phyloP scores from a whole-genome alignment of 2,113 vertebrate genomes.

The Camelus bactrianus region DNA sequence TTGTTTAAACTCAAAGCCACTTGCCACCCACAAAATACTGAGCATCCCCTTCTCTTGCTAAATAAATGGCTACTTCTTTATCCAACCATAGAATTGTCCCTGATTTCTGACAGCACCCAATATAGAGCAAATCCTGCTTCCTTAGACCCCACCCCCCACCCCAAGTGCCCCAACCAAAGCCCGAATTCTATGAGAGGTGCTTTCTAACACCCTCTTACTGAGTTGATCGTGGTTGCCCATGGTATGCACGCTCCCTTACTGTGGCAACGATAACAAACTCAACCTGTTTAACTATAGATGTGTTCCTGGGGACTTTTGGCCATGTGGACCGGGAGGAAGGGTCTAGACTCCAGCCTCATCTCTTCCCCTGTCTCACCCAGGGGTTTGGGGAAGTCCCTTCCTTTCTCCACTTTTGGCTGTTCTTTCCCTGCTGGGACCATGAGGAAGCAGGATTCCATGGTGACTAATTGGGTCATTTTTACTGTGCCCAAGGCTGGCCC shows the following conservation, averaged over 20 bases:
- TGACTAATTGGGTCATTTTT: not conserved
- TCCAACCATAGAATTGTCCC: not conserved
- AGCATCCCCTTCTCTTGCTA: not conserved
- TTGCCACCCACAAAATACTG: not conserved
- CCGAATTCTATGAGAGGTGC: not conserved
- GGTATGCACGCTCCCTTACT: accelerated
- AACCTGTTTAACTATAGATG: not conserved
- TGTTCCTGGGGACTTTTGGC: no score
- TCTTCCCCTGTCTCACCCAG: not conserved
- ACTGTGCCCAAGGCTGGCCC: not conserved
- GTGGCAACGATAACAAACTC: no score
- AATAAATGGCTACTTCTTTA: not conserved
- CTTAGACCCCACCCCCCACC: not conserved
- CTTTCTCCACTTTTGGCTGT: not conserved
- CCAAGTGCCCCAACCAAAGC: not conserved
- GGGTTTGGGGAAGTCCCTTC: not conserved
- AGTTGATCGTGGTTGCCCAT: accelerated
- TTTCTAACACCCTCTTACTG: not conserved
- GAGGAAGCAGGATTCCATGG: not conserved
- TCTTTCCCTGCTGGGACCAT: not conserved
- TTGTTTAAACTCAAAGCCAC: not conserved
- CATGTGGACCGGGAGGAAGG: not conserved
- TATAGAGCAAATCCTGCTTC: not conserved
- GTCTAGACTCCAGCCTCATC: not conserved
- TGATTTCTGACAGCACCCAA: not conserved